Conservation (phyloP, 2,797 vertebrate genomes). For the Vespertilio murinus region DNA sequence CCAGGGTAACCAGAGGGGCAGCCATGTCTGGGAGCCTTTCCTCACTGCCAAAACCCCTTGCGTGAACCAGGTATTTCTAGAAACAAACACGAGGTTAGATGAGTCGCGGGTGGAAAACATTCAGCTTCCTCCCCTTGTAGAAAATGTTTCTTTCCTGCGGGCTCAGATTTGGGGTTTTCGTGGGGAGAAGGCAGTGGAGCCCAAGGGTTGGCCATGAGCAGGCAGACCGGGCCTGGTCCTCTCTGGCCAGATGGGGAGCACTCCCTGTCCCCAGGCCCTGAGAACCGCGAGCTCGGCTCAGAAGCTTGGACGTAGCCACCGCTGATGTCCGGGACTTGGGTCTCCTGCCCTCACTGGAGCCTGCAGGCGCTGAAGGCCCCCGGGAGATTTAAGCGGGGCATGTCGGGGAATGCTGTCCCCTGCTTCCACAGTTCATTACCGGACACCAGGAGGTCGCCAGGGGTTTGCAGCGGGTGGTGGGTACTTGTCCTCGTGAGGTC, state of each 20-base stretch:
- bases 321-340: neutral
- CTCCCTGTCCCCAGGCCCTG: neutral
- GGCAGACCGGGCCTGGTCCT: neutral
- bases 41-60: neutral
- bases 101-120: neutral
- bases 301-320: neutral
- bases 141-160: neutral
- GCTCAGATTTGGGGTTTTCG: neutral
- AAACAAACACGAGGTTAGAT: neutral
- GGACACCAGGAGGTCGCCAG: neutral
- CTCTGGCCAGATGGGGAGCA: neutral
- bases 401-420: neutral
- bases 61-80: neutral
- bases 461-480: neutral
- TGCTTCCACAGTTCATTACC: neutral
- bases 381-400: neutral
- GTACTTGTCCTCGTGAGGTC: neutral
- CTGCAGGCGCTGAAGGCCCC: neutral
- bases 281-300: neutral
- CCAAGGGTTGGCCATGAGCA: neutral
- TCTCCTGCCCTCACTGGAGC: neutral
- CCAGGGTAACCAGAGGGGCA: neutral
- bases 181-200: neutral
- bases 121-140: neutral
- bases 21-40: neutral